Conservation (phyloP, 1,140 invertebrate genomes). For the Anoplophora glabripennis region DNA sequence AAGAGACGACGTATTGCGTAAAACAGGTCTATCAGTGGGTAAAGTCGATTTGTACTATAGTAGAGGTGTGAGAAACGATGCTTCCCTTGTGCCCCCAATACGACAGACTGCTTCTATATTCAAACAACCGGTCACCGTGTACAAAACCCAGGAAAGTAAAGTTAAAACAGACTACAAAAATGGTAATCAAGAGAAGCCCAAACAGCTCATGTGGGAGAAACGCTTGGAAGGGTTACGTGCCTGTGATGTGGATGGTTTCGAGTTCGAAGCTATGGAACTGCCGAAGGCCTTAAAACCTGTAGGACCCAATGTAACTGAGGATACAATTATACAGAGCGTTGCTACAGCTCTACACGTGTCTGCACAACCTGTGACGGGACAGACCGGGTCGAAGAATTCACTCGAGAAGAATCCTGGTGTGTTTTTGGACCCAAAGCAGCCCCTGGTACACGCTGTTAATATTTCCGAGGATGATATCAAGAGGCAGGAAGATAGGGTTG, state of each 20-base stretch:
- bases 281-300: constrained; percentile 86
- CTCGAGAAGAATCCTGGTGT: constrained; percentile 92
- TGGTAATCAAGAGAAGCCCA: constrained; percentile 88
- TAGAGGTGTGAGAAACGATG: constrained; percentile 80
- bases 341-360: constrained; percentile 82
- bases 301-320: constrained; percentile 86
- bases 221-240: constrained; percentile 87
- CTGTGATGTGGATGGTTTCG: constrained; percentile 77
- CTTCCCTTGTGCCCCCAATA: constrained; percentile 89
- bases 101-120: constrained; percentile 98
- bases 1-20: constrained; percentile 78
- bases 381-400: constrained; percentile 77
- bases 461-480: constrained; percentile 92
- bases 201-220: constrained; percentile 98
- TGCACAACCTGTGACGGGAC: constrained; percentile 82
- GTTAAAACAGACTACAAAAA: constrained; percentile 88
- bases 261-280: constrained; percentile 78
- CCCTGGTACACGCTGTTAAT: constrained; percentile 85
- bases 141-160: constrained; percentile 85
- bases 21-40: constrained; percentile 78
- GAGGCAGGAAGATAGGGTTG: constrained; percentile 86
- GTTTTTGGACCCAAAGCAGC: constrained; percentile 94
- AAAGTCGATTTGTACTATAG: constrained; percentile 95
- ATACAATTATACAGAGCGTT: constrained; percentile 88
- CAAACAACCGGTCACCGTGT: constrained; percentile 96